Evolutionary conservation across 2,888 invertebrate species (phyloP), one percentile per base, ranked within the genome.

Genomic region (Oxyteleia sp.): DNA sequence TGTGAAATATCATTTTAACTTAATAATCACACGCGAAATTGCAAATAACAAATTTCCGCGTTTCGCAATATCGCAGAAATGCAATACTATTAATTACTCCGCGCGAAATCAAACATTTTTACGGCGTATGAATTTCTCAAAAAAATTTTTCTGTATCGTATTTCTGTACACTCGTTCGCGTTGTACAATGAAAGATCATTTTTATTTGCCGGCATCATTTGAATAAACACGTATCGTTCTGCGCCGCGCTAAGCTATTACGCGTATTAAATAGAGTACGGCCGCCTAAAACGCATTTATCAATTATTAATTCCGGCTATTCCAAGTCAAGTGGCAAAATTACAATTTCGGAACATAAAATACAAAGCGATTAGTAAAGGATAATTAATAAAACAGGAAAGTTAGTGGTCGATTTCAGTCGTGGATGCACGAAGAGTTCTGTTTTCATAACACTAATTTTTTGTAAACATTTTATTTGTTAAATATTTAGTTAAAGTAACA

Each of bases 1-100:
- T 53, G 53, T 26, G 35, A 74, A 57, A 61, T 74, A 74, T 43
- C 38, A 51, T 43, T 55, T 32, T 45, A 47, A 68, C 29, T 47
- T 71, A 32, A 45, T 18, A 47, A 47, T 32, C n/a, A 41, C 26
- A 53, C 7, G 20, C 0, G 11, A 15, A 61, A 59, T 59, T 35
- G 35, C 20, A 8, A 13, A 53, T 11, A 53, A 53, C 53, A 32
- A 29, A 53, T 53, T 45, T 45, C 5, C 18, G 10, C 8, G 5
- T 45, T 45, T 45, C 10, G 10, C 18, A 18, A 7, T 18, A 18
- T 45, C 8, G 45, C 16, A 5, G 16, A 15, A 18, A 18, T 8
- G 13, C 18, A 8, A 18, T 45, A 16, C 1, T 18, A 45, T 18
- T 18, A 45, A 45, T 10, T 45, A 18, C 13, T 45, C 8, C 10